Evolutionary conservation across 1,140 invertebrate species (phyloP), one percentile per base, ranked within the genome.

Genomic region (Brachionus manjavacas): DNA sequence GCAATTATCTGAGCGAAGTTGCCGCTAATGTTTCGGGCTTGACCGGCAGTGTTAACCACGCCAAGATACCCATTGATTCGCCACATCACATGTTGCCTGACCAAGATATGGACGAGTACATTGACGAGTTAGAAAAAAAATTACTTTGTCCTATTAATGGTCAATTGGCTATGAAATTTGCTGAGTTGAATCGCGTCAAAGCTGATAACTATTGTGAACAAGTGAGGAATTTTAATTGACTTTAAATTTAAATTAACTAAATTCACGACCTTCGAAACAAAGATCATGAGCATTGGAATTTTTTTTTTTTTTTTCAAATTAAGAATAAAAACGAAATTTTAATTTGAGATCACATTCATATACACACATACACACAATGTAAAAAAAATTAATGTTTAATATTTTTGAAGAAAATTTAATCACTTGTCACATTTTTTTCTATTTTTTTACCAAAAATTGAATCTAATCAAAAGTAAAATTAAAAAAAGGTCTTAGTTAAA

Each of bases 151-250:
- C 68, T 46, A 64, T 81, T 23, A 64, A 64, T 68, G 60, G 7
- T 64, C 49, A 81, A 46, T 43, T 81, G 35, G 79, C 79, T 4
- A 23, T 68, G 9, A 81, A 81, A 43, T 81, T 81, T 81, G 52
- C 79, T 8, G 31, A 81, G 14, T 68, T 81, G 14, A 55, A 81
- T 43, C 31, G 52, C 6, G 52, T 14, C 35, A 68, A 83, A 72
- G 60, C n/a, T 31, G 81, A 83, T 25, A 83, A 52, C 16, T 70
- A 31, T 41, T 35, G 68, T 16, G 31, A 83, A 70, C 39, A 83
- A 55, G 81, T 83, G 70, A 72, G 66, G 2, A 68, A 4, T 60
- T 52, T 52, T n/a, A 52, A 52, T n/a, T 52, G 11, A 43, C 4
- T 35, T 35, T 35, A 7, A 35, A 6, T 46, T 46, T 14, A 46